Base-by-base conservation (phyloP, 2,888 invertebrate genomes). In the Lycophotia porphyrea region DNA sequence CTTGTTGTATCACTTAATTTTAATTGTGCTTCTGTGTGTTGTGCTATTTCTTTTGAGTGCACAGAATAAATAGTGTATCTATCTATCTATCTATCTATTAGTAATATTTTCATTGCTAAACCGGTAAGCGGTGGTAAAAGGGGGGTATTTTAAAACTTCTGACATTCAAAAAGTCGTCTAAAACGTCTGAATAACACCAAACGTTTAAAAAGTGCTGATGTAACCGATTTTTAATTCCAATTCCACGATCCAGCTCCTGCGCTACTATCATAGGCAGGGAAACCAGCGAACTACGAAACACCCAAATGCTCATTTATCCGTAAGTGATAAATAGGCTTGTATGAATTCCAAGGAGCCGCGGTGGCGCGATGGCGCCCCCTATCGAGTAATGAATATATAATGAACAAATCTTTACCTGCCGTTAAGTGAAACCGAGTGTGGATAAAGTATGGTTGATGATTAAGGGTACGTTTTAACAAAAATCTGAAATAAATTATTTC, bases 281-380 rank as follows among this genome's bases (percentile, higher is more conserved):
- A 89, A 80, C 88, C 90, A 88, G 75, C 88, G 88, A 89, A 88
- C 90, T 89, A 87, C 89, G 88, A 88, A 90, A 81, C 91, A 89
- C 90, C 90, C 91, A 89, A 93, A 93, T 93, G 93, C 90, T 94
- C 94, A 93, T 94, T 93, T 95, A 94, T 93, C 92, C 90, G 93
- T 92, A 93, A 94, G 93, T 95, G 95, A 95, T 95, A 95, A 95
- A 95, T 95, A 95, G 93, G 89, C 90, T 85, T 87, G 89, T 91
- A 93, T 94, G 95, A 94, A 93, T 93, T 91, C 80, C 78, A 74
- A 73, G 75, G 81, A 82, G 87, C 78, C 79, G 82, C 76, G 85
- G 74, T 76, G 76, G 74, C 79, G 82, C 76, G 85, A 74, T 76
- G 76, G 74, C 81, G 77, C 80, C 87, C 88, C 87, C 82, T 82